phyloP scores from a whole-genome alignment of 1,140 invertebrate species.

The Ladona fulva region DNA sequence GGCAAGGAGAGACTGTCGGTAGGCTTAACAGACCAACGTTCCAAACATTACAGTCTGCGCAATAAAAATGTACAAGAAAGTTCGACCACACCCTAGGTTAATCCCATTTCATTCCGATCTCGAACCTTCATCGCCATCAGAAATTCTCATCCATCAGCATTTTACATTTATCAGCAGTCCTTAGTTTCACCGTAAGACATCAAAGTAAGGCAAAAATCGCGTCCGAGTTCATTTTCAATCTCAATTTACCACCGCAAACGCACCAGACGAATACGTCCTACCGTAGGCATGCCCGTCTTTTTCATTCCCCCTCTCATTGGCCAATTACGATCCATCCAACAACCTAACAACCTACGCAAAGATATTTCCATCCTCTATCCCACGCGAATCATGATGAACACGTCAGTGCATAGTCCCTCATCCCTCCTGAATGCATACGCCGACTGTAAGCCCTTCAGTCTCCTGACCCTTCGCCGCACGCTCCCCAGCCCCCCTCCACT shows the following conservation, averaged over 20 bases:
- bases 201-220: background rate
- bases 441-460: background rate
- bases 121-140: background rate
- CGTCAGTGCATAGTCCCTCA: background rate
- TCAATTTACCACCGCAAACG: conserved; percentile 5
- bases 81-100: background rate
- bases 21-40: no score
- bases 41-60: no score
- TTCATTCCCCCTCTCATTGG: no score
- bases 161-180: background rate
- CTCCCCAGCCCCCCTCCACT: background rate
- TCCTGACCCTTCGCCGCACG: background rate
- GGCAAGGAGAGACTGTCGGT: no score
- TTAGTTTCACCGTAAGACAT: background rate
- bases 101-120: background rate
- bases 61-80: no score
- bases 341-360: background rate
- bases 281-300: no score
- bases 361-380: background rate
- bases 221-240: background rate
- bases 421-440: no score
- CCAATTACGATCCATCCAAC: background rate
- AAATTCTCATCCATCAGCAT: background rate
- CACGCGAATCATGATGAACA: background rate
- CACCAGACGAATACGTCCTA: background rate